These are phyloP conservation scores for Ephialtes manifestator DNA, from an alignment of 2,888 invertebrate genomes.

Conservation along the genomic window DNA sequence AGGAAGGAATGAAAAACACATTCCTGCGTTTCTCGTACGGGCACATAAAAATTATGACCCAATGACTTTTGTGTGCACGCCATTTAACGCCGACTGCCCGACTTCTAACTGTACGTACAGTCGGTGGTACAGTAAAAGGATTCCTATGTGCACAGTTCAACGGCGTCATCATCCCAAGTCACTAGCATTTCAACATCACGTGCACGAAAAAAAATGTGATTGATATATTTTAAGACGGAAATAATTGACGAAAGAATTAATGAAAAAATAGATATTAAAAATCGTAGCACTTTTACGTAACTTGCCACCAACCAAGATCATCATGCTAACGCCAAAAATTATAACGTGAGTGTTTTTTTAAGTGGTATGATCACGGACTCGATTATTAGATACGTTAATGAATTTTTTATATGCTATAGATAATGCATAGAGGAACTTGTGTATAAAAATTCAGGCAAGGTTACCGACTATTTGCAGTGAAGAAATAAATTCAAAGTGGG, in stretches of 20 bases:
- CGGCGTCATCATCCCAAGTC: constrained; percentile 36
- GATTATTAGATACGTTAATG: no score
- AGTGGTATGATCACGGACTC: no score
- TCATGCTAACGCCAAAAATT: constrained; percentile 10
- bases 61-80: constrained; percentile 72
- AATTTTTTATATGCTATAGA: no score
- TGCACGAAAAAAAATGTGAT: background rate
- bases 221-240: background rate
- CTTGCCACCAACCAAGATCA: background rate
- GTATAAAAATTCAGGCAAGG: no score
- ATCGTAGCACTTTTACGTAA: background rate
- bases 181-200: constrained; percentile 12
- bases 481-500: no score
- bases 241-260: background rate
- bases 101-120: constrained; percentile 67
- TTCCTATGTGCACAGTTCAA: constrained; percentile 51
- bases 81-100: constrained; percentile 71
- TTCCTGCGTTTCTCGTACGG: background rate
- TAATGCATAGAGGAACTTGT: no score
- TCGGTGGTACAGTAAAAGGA: background rate
- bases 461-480: no score
- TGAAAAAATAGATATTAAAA: background rate
- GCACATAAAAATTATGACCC: constrained; percentile 57
- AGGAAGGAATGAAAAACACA: background rate
- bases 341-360: constrained; percentile 39